Percentiles rank a stretch among this genome's conserved stretches.
These are phyloP conservation scores for Ridgeia piscesae DNA, from an alignment of 1,140 invertebrate species.

Conservation along the genomic window DNA sequence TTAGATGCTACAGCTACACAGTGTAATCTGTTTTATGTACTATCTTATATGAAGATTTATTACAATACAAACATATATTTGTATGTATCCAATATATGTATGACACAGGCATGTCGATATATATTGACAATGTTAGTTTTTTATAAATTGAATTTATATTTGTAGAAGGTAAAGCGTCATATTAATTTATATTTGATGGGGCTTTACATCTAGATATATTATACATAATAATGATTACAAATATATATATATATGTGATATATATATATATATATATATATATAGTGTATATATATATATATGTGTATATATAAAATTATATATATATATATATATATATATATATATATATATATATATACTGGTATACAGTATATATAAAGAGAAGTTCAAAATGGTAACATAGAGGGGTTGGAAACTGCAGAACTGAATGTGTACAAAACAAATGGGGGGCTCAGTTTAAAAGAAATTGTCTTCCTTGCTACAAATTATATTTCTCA, in stretches of 20 bases:
- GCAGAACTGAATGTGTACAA: background rate
- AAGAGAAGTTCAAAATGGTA: background rate
- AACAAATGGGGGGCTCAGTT: background rate
- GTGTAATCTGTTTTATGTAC: background rate
- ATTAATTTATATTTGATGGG: background rate
- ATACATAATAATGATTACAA: too few relatives aligned
- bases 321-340: too few relatives aligned
- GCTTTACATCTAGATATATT: background rate
- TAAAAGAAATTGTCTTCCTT: background rate
- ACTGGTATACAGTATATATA: too few relatives aligned
- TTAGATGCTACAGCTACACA: background rate
- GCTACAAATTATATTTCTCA: background rate
- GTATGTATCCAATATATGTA: background rate
- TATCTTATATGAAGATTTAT: background rate
- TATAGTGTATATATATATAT: too few relatives aligned
- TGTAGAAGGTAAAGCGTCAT: background rate
- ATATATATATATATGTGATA: too few relatives aligned
- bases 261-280: too few relatives aligned
- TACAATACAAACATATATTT: background rate
- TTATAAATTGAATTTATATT: background rate
- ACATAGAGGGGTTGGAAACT: background rate
- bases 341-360: too few relatives aligned
- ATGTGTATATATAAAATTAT: too few relatives aligned
- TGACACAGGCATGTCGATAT: background rate
- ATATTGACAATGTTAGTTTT: background rate